phyloP scores from a whole-genome alignment of 2,797 vertebrate genomes.

The Parotocinclus haroldoi region DNA sequence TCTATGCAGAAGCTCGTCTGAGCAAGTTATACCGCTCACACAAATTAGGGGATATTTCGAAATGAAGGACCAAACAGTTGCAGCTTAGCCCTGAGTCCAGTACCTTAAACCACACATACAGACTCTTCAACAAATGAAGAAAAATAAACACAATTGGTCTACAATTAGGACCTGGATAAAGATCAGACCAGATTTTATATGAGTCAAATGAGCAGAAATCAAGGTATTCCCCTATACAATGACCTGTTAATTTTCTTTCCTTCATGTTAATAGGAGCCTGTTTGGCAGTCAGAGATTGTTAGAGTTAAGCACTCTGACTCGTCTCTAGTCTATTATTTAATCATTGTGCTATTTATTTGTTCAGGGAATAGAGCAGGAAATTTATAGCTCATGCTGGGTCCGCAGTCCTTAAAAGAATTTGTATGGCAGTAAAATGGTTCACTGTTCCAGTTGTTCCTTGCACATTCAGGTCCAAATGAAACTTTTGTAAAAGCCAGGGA shows the following conservation, averaged over 20 bases:
- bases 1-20: too few relatives aligned
- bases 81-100: too few relatives aligned
- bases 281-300: conserved; percentile 10
- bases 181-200: conserved; percentile 2
- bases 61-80: too few relatives aligned
- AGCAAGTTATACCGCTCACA: too few relatives aligned
- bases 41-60: too few relatives aligned
- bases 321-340: conserved; percentile 34
- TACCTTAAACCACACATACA: too few relatives aligned
- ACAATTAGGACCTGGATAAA: neutral
- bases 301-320: conserved; percentile 15
- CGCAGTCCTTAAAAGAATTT: conserved; percentile 42
- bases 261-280: conserved; percentile 14
- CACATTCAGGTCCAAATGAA: conserved; percentile 28
- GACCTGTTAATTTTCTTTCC: conserved; percentile 17
- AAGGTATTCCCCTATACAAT: neutral
- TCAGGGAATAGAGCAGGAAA: conserved; percentile 41
- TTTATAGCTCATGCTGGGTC: conserved; percentile 36
- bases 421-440: conserved; percentile 38
- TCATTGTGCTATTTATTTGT: conserved; percentile 43
- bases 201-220: neutral
- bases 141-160: too few relatives aligned
- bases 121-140: too few relatives aligned
- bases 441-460: conserved; percentile 26
- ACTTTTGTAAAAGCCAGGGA: conserved; percentile 15